Base-by-base conservation (phyloP, 2,888 invertebrate species). In the Hydrotaea cyrtoneurina region DNA sequence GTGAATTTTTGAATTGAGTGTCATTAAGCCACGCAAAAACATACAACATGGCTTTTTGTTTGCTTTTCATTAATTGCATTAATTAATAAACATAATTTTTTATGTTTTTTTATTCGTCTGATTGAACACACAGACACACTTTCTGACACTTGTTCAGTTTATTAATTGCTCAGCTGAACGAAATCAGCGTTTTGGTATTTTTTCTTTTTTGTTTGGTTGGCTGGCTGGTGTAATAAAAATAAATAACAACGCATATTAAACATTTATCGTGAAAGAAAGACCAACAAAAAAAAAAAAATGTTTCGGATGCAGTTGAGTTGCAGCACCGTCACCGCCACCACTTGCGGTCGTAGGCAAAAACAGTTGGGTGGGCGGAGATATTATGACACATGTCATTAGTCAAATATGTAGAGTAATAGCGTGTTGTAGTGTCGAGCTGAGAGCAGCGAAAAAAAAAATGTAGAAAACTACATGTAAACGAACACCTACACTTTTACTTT, bases 371-470 rank as follows among this genome's bases (percentile, higher is more conserved):
- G 21, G 55, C 59, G 23, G 36, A 82, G 73, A 31, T 69, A 71
- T 82, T 85, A 77, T 82, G 79, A 85, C 82, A 85, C 69, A 77
- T 85, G 85, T 85, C 79, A 85, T 85, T 85, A 82, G 57, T 82
- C 79, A 85, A 85, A 81, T 76, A 69, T 69, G 55, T 75, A 26
- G 46, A 78, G 50, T 69, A 23, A 46, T 15, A 7, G 31, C 2
- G 31, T 31, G 31, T 31, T 31, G 7, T 31, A 31, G 31, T 31
- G 43, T 66, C 39, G 69, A 69, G 46, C 46, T 43, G 15, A 46
- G 17, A 69, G 46, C 21, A 69, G 21, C n/a, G 11, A 21, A 2
- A 55, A 31, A 2, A 5, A 55, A 55, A 17, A 55, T 2, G n/a
- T 17, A n/a, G 53, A n/a, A 53, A n/a, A 19, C 17, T 53, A 53